Evolutionary conservation across 2,888 invertebrate species (phyloP), one percentile per base, ranked within the genome.

Genomic region (Hetaerina titia): DNA sequence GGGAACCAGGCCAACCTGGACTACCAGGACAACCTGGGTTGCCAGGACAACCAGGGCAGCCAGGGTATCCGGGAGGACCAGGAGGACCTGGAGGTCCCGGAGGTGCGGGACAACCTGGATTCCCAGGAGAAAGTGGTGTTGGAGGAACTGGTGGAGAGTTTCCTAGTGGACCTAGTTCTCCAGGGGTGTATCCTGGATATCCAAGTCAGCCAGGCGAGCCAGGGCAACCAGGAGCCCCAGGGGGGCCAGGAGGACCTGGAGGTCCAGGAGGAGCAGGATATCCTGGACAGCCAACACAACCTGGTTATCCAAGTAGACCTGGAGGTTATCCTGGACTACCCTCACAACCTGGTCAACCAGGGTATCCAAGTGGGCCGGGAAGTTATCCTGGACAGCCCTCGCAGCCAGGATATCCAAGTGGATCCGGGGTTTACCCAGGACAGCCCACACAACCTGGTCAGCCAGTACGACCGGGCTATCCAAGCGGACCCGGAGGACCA

Each of bases 181-280:
- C 97, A 92, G 96, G 95, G 25, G 45, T 45, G 45, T 95, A 95
- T 90, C 97, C 97, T 95, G 96, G 96, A 7, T 96, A 90, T 90
- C 97, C 97, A 5, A 95, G 95, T 9, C 60, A 90, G 1, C 87
- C 89, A 13, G 92, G 95, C 0, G 94, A 60, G 92, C 95, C 95
- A 15, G 94, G 94, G 95, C 95, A 95, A 74, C 96, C 5, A 94
- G 95, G 19, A 96, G 94, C 17, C 19, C 45, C 90, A 31, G 63
- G 90, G 13, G n/a, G 25, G 9, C 90, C 96, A 2, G 17, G 95
- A 95, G 94, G 8, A 15, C 95, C 96, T 0, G 17, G 95, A 95
- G 94, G 8, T 13, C 95, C 81, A 95, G 95, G 94, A 45, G 15
- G 45, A 19, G 95, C 95, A 63, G 95, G 96, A 69, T 95, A 95